Evolutionary conservation across 1,140 invertebrate genomes (phyloP).

Genomic region (Andricus grossulariae): DNA sequence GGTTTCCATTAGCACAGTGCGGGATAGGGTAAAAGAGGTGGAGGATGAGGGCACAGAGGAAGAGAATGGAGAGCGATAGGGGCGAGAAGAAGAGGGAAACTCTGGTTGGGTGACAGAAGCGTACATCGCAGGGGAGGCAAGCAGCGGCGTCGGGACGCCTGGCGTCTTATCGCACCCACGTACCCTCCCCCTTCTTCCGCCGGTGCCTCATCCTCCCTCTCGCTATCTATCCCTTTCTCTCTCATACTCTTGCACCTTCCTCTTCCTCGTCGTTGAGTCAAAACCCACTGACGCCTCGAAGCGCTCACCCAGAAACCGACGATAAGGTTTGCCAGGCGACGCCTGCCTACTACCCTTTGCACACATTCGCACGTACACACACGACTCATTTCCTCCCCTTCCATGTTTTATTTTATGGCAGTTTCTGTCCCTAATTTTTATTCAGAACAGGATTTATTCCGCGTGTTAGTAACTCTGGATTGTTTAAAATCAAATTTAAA

Average conservation of each 20-base stretch:
- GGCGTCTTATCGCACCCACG: conserved; percentile 67
- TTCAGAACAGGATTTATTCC: background rate
- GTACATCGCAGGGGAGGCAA: conserved; percentile 51
- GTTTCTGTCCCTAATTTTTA: background rate
- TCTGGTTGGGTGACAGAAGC: conserved; percentile 59
- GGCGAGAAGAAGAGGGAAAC: conserved; percentile 34
- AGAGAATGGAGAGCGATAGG: conserved; percentile 12
- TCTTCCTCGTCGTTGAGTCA: conserved; percentile 57
- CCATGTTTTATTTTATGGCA: conserved; percentile 41
- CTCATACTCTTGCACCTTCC: conserved; percentile 35
- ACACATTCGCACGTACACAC: conserved; percentile 49
- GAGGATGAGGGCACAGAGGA: conserved; percentile 38
- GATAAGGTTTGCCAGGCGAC: conserved; percentile 73
- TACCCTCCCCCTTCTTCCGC: conserved; percentile 42
- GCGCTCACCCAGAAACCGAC: conserved; percentile 75
- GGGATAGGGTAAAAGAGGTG: conserved; percentile 35
- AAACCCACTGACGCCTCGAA: conserved; percentile 71
- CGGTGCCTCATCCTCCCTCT: conserved; percentile 44
- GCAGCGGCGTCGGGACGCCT: conserved; percentile 63
- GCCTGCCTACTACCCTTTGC: conserved; percentile 59
- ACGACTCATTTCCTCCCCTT: conserved; percentile 30
- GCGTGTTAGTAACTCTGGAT: background rate
- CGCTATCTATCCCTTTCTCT: conserved; percentile 43
- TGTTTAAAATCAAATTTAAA: background rate
- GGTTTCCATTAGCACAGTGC: conserved; percentile 66